phyloP scores from a whole-genome alignment of 2,113 vertebrate species.

The Cynocephalus volans region DNA sequence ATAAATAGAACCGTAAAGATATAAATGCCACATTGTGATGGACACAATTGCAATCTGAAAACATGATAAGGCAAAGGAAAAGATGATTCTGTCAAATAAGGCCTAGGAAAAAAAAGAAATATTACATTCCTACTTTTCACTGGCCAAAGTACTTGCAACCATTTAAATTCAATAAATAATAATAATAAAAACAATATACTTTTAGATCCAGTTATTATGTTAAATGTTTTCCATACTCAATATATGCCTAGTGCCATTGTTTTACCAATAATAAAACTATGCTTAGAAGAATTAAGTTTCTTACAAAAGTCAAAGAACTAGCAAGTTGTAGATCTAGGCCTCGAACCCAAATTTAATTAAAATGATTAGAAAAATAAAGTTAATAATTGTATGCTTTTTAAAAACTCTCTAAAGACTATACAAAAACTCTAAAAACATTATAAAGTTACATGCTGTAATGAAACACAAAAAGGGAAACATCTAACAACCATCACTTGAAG shows the following conservation, averaged over 20 bases:
- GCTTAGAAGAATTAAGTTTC: neutral
- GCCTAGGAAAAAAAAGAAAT: neutral
- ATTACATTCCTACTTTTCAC: neutral
- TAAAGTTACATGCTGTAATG: neutral
- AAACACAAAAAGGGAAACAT: neutral
- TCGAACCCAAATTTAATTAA: slow-evolving; percentile 21
- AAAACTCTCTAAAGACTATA: neutral
- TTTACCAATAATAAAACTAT: neutral
- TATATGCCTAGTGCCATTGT: neutral
- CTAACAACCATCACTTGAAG: neutral
- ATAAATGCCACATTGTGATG: neutral
- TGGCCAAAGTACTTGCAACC: neutral
- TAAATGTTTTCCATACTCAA: neutral
- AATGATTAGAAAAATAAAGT: slow-evolving; percentile 9
- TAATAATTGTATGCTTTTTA: neutral
- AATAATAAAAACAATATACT: neutral
- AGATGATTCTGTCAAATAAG: neutral
- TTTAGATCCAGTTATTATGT: neutral
- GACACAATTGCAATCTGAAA: neutral
- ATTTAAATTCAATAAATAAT: neutral
- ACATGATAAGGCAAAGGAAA: neutral
- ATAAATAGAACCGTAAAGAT: neutral
- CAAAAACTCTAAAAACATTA: neutral
- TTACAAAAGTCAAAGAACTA: neutral
- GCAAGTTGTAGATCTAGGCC: neutral